Evolutionary conservation across 2,888 invertebrate genomes (phyloP), one percentile per base, ranked within the genome.

Genomic region (Electrophaes corylata): DNA sequence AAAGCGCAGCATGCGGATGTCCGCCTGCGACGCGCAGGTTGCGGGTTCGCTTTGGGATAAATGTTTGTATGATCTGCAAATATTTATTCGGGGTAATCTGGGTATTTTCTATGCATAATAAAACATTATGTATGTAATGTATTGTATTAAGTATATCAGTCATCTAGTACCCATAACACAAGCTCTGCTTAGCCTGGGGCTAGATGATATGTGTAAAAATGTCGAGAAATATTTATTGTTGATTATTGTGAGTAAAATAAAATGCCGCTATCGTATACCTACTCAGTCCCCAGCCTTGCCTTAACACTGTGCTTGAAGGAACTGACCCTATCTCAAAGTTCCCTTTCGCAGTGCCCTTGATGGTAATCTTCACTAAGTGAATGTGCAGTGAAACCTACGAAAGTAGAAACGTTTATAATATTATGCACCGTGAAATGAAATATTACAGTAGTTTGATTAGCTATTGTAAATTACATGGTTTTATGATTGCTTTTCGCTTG

Each of bases 291-390:
- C 26, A 40, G 46, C 54, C 52, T 16, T 19, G 18, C 44, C 47
- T 57, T 61, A 57, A 53, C 54, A 54, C 62, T 57, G 57, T 46
- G 78, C 76, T 78, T 75, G 77, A 76, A 75, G 73, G 75, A 82
- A 79, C 77, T 84, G 84, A 84, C 84, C 84, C 82, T 82, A 84
- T 84, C 83, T 79, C 66, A 64, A 70, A 78, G 79, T 81, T 79
- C 75, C 82, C 84, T 83, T 84, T 84, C 83, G 73, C 78, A 82
- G 75, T 79, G 83, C 81, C 81, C 82, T 78, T 76, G 86, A 86
- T 86, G 82, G 73, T 79, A 85, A 86, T 86, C 84, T 79, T 81
- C 81, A 71, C 72, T 81, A 78, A 84, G 86, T 86, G 84, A 87
- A 86, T 84, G 84, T 80, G 78, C 70, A 76, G 81, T 78, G 82